phyloP scores from a whole-genome alignment of 1,140 invertebrate genomes.

The Streblospio benedicti region DNA sequence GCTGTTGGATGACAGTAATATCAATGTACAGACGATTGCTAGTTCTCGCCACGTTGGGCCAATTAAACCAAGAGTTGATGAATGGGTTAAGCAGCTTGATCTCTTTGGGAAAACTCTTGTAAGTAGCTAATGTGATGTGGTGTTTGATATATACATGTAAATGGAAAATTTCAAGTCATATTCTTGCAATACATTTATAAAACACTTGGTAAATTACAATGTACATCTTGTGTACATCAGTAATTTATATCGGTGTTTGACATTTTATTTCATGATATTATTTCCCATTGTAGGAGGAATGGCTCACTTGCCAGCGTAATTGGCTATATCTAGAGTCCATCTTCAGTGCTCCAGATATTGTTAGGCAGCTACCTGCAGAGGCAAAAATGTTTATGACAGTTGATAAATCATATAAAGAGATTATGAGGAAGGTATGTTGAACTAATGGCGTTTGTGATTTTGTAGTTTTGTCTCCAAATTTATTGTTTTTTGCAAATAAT shows the following conservation, averaged over 20 bases:
- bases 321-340: slow-evolving; percentile 83
- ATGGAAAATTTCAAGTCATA: too few species aligned
- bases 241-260: too few species aligned
- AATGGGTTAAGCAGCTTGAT: slow-evolving; percentile 66
- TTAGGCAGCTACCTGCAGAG: slow-evolving; percentile 73
- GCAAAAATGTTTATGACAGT: slow-evolving; percentile 72
- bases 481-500: background rate
- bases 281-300: slow-evolving; percentile 71
- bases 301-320: slow-evolving; percentile 71
- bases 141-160: too few species aligned
- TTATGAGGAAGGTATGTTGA: slow-evolving; percentile 56
- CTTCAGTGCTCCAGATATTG: slow-evolving; percentile 78
- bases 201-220: background rate
- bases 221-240: background rate
- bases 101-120: slow-evolving; percentile 68
- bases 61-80: slow-evolving; percentile 68
- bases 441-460: background rate
- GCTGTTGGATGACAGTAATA: slow-evolving; percentile 72
- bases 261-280: too few species aligned
- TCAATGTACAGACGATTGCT: slow-evolving; percentile 73
- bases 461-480: background rate
- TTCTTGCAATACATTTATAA: too few species aligned
- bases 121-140: too few species aligned
- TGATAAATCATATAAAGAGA: slow-evolving; percentile 77
- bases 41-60: slow-evolving; percentile 73